Evolutionary conservation across 2,797 vertebrate genomes (phyloP), one percentile per base, ranked within the genome.

Genomic region (Urosaurus nigricauda): DNA sequence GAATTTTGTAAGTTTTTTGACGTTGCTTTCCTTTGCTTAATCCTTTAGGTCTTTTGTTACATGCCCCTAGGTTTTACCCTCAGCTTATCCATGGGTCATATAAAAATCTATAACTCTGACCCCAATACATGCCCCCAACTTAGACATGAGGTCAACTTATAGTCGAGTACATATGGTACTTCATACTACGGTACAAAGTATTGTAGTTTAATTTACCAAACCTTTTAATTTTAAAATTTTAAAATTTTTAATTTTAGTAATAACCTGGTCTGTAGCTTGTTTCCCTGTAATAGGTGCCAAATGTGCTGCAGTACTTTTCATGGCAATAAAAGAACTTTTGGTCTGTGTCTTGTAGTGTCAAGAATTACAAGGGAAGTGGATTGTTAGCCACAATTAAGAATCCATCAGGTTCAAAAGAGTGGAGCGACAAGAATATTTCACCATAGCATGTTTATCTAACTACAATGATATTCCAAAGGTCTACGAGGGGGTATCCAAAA

Each of bases 161-260:
- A n/a, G n/a, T n/a, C n/a, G n/a, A n/a, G n/a, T n/a, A n/a, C n/a
- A n/a, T n/a, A n/a, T n/a, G n/a, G n/a, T n/a, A n/a, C 86, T 92
- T 83, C 93, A 75, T 93, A 87, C 11, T 91, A 51, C 35, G 91
- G 77, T 63, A 93, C 8, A 65, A 65, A 65, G 63, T 29, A 65
- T 29, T 29, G 63, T 7, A 65, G 0, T 29, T 65, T 65, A 21
- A 75, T 47, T 75, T 75, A 83, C 82, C 87, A 60, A 93, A 79
- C 12, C 3, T 43, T 43, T 43, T 43, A 43, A 43, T 3, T 43
- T 43, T 43, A 2, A 43, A 43, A 43, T 43, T 43, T 43, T n/a
- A n/a, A n/a, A 43, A 95, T 95, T 94, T 95, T 95, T 95, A 94
- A 93, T 94, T 91, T 80, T 87, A 92, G 90, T 94, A 93, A 93